Percentiles rank a stretch among this genome's conserved stretches.
Evolutionary conservation across 2,797 vertebrate genomes (phyloP).

Genomic region (Neosilurus hyrtlii): DNA sequence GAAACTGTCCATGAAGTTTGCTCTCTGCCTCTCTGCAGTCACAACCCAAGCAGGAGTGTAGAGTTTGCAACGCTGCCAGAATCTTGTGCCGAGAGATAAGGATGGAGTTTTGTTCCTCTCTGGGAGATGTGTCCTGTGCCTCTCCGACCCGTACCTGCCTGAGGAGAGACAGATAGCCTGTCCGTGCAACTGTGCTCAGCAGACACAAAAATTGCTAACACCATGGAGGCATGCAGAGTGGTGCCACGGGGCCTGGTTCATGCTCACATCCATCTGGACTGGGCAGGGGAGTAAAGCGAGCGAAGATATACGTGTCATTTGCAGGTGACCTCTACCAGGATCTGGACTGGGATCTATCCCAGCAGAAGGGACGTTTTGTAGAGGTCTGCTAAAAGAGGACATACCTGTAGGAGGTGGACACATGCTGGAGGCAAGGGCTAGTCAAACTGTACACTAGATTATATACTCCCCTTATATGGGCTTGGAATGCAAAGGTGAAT

Average conservation of each 20-base stretch:
- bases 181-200: slow-evolving; percentile 46
- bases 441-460: neutral
- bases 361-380: slow-evolving; percentile 24
- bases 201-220: slow-evolving; percentile 51
- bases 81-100: slow-evolving; percentile 50
- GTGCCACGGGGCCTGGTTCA: slow-evolving; percentile 43
- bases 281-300: slow-evolving; percentile 7
- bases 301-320: neutral
- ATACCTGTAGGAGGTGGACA: slow-evolving; percentile 13
- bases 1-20: slow-evolving; percentile 43
- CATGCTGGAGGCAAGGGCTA: slow-evolving; percentile 1
- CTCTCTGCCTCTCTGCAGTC: slow-evolving; percentile 22
- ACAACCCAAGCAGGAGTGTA: slow-evolving; percentile 40
- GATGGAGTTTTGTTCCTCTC: slow-evolving; percentile 48
- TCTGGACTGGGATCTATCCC: slow-evolving; percentile 18
- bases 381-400: slow-evolving; percentile 26
- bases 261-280: slow-evolving; percentile 51
- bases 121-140: slow-evolving; percentile 34
- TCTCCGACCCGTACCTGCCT: slow-evolving; percentile 44
- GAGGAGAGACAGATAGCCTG: slow-evolving; percentile 49
- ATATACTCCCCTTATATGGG: neutral
- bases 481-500: too few species aligned
- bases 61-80: slow-evolving; percentile 47
- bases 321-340: slow-evolving; percentile 22
- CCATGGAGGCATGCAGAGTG: neutral